phyloP scores from a whole-genome alignment of 2,113 vertebrate genomes.

The Gorsachius goisagi region DNA sequence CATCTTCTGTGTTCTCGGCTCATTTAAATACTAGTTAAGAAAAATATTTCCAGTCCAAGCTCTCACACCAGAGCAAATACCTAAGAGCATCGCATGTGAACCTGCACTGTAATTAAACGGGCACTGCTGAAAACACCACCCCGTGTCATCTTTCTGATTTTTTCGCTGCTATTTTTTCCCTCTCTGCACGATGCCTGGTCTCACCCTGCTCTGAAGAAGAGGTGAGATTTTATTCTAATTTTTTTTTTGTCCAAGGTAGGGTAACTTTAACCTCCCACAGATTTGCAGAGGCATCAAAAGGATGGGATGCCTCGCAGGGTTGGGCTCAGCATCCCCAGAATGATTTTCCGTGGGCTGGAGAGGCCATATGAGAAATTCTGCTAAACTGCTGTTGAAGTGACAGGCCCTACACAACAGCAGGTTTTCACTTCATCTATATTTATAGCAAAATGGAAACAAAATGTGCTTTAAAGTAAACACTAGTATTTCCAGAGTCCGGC shows the following conservation, averaged over 20 bases:
- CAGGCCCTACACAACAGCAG: conserved; percentile 32
- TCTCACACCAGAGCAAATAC: not conserved
- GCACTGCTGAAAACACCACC: not conserved
- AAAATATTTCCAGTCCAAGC: not conserved
- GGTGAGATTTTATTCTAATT: not conserved
- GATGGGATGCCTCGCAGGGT: not conserved
- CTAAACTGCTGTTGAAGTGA: not conserved
- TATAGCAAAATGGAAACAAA: conserved; percentile 52
- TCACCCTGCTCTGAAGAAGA: not conserved
- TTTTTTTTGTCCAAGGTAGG: rapidly evolving
- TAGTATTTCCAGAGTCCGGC: not conserved
- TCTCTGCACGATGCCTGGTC: not conserved
- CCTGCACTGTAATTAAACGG: not conserved
- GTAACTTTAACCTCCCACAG: not conserved
- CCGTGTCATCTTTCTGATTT: not conserved
- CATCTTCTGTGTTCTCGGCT: not conserved
- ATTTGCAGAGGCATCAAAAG: not conserved
- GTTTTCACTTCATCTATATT: conserved; percentile 52
- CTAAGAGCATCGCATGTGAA: rapidly evolving
- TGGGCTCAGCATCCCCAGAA: not conserved
- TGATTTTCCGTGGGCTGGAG: not conserved
- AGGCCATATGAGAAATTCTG: not conserved
- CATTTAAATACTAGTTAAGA: not conserved
- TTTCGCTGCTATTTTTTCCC: not conserved
- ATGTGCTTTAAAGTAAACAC: conserved; percentile 49